Conservation (phyloP, 2,888 invertebrate genomes). For the Formica aserva region DNA sequence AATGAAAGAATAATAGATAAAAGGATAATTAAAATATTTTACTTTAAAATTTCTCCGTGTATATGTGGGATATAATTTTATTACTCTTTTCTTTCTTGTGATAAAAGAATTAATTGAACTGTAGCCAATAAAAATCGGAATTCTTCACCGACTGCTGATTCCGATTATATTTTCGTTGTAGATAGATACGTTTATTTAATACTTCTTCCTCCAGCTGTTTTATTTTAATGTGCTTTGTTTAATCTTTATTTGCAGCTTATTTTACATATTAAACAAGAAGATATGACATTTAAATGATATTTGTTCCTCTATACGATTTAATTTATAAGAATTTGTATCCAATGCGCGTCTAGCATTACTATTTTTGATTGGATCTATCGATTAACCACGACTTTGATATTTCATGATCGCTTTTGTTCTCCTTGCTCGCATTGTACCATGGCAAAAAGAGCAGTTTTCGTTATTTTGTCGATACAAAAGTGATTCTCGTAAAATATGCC, state of each 20-base stretch:
- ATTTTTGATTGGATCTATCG: neutral
- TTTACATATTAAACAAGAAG: neutral
- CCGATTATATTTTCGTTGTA: neutral
- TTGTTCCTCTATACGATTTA: neutral
- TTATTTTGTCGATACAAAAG: slow-evolving; percentile 8
- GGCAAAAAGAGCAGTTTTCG: neutral
- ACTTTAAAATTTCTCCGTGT: neutral
- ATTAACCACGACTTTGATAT: neutral
- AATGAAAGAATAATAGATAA: neutral
- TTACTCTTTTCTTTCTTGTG: neutral
- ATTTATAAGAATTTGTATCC: neutral
- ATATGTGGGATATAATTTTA: neutral
- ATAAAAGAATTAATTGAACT: neutral
- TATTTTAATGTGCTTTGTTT: neutral
- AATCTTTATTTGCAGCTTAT: neutral
- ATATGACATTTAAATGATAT: neutral
- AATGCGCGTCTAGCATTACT: neutral
- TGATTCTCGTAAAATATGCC: slow-evolving; percentile 19
- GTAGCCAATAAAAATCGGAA: neutral
- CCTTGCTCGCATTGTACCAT: too few relatives aligned
- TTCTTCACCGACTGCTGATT: neutral
- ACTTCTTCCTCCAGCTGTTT: neutral
- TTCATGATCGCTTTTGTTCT: neutral
- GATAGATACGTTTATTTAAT: neutral
- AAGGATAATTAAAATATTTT: neutral